These are phyloP conservation scores for Eudyptes chrysolophus DNA, from an alignment of 2,113 vertebrate genomes.

Conservation along the genomic window DNA sequence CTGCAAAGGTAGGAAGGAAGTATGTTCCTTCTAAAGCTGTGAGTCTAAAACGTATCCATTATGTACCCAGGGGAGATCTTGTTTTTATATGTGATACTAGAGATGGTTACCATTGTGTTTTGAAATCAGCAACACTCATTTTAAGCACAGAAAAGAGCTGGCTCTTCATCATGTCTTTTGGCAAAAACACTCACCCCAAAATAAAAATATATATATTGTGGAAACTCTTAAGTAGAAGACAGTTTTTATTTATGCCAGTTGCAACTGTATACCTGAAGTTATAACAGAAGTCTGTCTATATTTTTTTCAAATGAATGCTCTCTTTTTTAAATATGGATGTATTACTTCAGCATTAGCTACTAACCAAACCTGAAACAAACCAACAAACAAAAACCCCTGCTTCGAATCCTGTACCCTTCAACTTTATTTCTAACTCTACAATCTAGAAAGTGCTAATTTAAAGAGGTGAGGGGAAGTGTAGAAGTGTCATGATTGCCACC, in stretches of 20 bases:
- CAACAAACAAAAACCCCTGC: background rate
- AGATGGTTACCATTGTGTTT: background rate
- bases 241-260: background rate
- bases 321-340: background rate
- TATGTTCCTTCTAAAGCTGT: background rate
- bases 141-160: background rate
- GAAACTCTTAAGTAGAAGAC: background rate
- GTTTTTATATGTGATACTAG: background rate
- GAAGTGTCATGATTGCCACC: background rate
- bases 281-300: background rate
- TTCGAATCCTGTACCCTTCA: background rate
- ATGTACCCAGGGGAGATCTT: background rate
- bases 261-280: background rate
- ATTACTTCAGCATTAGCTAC: background rate
- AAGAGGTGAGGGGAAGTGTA: background rate
- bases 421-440: background rate
- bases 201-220: background rate
- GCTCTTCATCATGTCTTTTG: background rate
- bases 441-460: background rate
- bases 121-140: background rate
- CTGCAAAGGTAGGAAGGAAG: background rate
- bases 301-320: background rate
- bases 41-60: background rate
- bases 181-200: background rate
- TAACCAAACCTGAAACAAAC: background rate